Conservation (phyloP, 2,113 vertebrate genomes). For the Myrmecophaga tridactyla region DNA sequence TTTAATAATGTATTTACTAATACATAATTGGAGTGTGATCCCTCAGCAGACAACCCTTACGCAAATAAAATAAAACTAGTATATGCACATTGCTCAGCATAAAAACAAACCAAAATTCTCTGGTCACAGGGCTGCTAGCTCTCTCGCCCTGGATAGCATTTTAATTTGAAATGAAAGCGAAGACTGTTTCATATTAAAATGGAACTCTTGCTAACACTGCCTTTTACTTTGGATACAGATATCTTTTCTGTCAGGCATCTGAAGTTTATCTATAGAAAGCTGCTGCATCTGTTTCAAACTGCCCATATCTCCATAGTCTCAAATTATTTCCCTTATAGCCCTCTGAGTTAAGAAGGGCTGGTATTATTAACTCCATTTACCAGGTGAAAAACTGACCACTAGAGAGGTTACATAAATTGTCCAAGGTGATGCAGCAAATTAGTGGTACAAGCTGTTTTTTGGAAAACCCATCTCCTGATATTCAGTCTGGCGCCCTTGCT, state of each 20-base stretch:
- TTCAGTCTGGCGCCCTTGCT: background rate
- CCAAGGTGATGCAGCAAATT: slow-evolving; percentile 46
- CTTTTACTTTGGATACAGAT: slow-evolving; percentile 30
- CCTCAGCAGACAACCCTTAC: background rate
- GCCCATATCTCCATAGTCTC: background rate
- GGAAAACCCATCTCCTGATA: background rate
- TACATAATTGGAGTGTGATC: background rate
- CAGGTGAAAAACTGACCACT: slow-evolving; percentile 31
- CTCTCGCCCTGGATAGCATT: background rate
- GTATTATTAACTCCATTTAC: slow-evolving; percentile 48
- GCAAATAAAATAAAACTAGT: background rate
- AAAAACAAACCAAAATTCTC: background rate
- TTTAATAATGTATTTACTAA: background rate
- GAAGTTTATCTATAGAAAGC: background rate
- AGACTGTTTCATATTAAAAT: background rate
- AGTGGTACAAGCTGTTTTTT: background rate
- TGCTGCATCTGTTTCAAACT: slow-evolving; percentile 34
- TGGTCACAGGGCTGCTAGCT: background rate
- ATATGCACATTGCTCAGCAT: background rate
- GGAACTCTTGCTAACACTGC: background rate
- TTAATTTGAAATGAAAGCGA: slow-evolving; percentile 31
- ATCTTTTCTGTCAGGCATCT: background rate
- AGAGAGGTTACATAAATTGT: slow-evolving; percentile 28
- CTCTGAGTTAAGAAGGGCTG: slow-evolving; percentile 8
- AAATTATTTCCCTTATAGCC: background rate